Conservation (phyloP, 2,113 vertebrate genomes). For the Alectura lathami region DNA sequence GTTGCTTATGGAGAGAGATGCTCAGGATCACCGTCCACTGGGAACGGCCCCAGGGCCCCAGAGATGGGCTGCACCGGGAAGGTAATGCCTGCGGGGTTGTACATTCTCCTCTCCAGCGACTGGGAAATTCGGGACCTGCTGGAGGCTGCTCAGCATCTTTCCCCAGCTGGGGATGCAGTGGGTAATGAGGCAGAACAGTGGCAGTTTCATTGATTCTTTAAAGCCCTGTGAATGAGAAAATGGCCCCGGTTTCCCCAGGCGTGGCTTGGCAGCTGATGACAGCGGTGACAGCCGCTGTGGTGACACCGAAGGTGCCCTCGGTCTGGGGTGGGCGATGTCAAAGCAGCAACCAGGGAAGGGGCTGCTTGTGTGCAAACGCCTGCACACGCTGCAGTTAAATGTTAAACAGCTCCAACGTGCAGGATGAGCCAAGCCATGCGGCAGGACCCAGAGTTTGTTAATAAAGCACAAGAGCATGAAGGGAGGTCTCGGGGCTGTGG, state of each 20-base stretch:
- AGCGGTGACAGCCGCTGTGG: not conserved
- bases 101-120: not conserved
- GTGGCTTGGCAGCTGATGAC: not conserved
- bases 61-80: fast-evolving
- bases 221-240: not conserved
- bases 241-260: fast-evolving
- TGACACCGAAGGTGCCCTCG: not conserved
- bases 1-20: not conserved
- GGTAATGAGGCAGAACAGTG: not conserved
- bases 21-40: not conserved
- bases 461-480: not conserved
- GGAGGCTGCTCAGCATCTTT: not conserved
- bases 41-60: not conserved
- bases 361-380: not conserved
- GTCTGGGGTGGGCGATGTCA: slow-evolving; percentile 19
- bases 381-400: not conserved
- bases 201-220: not conserved
- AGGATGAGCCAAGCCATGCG: not conserved
- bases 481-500: not conserved
- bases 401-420: not conserved
- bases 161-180: fast-evolving
- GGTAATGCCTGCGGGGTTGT: too few species aligned
- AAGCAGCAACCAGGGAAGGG: slow-evolving; percentile 26
- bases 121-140: not conserved
- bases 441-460: fast-evolving